phyloP scores from a whole-genome alignment of 2,888 invertebrate genomes.

The Trisateles emortualis region DNA sequence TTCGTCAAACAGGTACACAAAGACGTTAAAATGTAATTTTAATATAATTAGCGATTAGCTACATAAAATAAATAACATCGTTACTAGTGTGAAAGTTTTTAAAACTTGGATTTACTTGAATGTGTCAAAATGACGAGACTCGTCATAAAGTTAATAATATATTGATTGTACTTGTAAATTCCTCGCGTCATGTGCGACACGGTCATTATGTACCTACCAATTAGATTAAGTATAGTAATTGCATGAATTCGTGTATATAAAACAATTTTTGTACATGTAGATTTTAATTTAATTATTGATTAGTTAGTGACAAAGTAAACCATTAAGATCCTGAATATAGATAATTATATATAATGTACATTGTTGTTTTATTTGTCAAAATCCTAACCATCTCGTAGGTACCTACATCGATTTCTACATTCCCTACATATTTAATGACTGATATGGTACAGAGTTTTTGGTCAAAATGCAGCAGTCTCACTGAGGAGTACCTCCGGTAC shows the following conservation, averaged over 20 bases:
- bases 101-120: constrained; percentile 60
- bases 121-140: constrained; percentile 64
- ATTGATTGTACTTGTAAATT: constrained; percentile 74
- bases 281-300: constrained; percentile 81
- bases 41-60: constrained; percentile 59
- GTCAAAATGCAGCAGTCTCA: no score
- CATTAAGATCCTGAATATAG: constrained; percentile 84
- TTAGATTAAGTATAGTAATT: constrained; percentile 72
- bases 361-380: constrained; percentile 40
- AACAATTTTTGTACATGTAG: constrained; percentile 85
- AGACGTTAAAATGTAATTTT: constrained; percentile 56
- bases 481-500: no score
- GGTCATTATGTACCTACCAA: constrained; percentile 72
- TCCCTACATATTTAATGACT: no score
- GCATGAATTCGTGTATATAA: constrained; percentile 83
- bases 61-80: constrained; percentile 54
- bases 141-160: constrained; percentile 51
- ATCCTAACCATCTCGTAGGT: no score
- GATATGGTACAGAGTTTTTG: no score
- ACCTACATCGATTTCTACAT: no score
- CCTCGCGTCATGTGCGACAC: constrained; percentile 62
- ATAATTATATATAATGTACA: constrained; percentile 69
- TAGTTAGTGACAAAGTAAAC: constrained; percentile 83
- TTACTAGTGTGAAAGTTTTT: constrained; percentile 52
- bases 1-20: constrained; percentile 56